Evolutionary conservation across 1,140 invertebrate genomes (phyloP), one percentile per base, ranked within the genome.

Genomic region (Ceratina japonica): DNA sequence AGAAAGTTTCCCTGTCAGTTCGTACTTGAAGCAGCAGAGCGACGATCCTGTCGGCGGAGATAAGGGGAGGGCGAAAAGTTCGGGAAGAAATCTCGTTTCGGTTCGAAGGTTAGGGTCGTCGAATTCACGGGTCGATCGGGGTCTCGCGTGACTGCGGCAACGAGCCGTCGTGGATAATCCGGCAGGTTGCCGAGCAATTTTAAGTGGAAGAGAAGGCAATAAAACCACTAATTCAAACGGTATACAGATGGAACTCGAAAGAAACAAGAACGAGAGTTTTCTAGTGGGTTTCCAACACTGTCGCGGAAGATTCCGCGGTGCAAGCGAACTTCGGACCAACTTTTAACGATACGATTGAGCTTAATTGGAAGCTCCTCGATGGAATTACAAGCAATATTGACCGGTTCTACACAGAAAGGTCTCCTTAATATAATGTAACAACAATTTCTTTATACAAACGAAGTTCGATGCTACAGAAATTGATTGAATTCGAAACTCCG

Each of bases 101-200:
- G 15, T n/a, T 8, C 37, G 58, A 62, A 71, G 66, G 44, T 70
- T 62, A 62, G 66, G 66, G 13, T 62, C 49, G 51, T 51, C 18
- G 54, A 44, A 24, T 66, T 37, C 52, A 18, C 54, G 16, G 18
- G 56, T 16, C 8, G 68, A 66, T 76, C 54, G 31, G 49, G 10
- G 24, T 24, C 13, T 52, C 58, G 58, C 44, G 27, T 22, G 68
- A 70, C 24, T 61, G 2, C 3, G 44, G 22, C 20, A 66, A 75
- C 73, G 24, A 31, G 44, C 18, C 7, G 15, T 56, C 54, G 54
- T 7, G 54, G n/a, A 56, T 56, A n/a, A 56, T 56, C 16, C 16
- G 54, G 54, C 54, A 56, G 54, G 54, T 44, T 44, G 37, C 37
- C 37, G 37, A 2, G 22, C 52, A 12, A 68, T 20, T 66, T 20